Conservation (phyloP, 2,113 vertebrate genomes). For the Cheirogaleus medius region DNA sequence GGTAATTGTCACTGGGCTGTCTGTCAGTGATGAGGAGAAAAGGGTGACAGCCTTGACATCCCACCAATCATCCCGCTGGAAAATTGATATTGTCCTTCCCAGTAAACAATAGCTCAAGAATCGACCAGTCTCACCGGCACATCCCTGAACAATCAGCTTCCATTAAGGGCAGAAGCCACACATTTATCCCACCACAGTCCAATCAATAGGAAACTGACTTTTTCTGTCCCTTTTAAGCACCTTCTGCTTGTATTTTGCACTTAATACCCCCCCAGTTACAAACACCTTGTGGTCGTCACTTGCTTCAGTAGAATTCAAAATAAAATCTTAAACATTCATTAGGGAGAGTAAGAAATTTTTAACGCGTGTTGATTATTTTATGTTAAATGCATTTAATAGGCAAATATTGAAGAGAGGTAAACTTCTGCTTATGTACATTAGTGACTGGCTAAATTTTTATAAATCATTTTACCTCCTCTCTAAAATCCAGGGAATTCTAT, state of each 20-base stretch:
- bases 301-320: conserved; percentile 46
- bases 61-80: conserved; percentile 87
- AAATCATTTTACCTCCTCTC: not conserved
- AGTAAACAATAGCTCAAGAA: conserved; percentile 89
- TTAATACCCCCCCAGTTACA: conserved; percentile 77
- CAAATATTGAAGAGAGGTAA: not conserved
- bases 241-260: conserved; percentile 77
- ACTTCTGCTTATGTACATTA: not conserved
- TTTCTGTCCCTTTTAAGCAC: conserved; percentile 64
- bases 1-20: conserved; percentile 87
- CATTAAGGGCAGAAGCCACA: conserved; percentile 88
- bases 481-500: not conserved
- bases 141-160: conserved; percentile 90
- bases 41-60: conserved; percentile 88
- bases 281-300: conserved; percentile 56
- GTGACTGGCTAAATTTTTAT: not conserved
- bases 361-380: not conserved
- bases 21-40: conserved; percentile 84
- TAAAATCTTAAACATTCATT: not conserved
- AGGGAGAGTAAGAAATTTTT: not conserved
- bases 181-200: conserved; percentile 83
- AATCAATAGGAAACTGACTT: conserved; percentile 85
- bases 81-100: conserved; percentile 89
- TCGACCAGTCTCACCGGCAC: conserved; percentile 84
- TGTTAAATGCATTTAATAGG: conserved; percentile 14